phyloP scores from a whole-genome alignment of 1,140 invertebrate genomes.

The Eufriesea mexicana region DNA sequence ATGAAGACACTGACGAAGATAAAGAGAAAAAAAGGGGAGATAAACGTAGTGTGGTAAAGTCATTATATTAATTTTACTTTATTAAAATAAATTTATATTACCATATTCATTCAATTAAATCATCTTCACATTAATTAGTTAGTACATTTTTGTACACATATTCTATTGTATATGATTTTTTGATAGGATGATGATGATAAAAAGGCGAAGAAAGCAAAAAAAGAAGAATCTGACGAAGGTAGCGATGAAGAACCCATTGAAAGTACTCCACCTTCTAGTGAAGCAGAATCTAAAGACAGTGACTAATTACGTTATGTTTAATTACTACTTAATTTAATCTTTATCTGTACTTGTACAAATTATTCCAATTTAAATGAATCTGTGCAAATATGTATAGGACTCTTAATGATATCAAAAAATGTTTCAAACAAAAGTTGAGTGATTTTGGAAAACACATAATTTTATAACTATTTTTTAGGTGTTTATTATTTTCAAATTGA shows the following conservation, averaged over 20 bases:
- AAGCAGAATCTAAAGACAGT: slow-evolving; percentile 76
- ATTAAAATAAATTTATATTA: not conserved
- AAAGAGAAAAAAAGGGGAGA: slow-evolving; percentile 68
- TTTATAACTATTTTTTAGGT: too few species aligned
- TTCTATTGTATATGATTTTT: not conserved
- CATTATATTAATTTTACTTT: not conserved
- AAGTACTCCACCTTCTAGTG: slow-evolving; percentile 80
- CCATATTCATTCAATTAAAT: not conserved
- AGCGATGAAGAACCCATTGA: slow-evolving; percentile 75
- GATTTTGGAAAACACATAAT: too few species aligned
- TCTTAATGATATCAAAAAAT: too few species aligned
- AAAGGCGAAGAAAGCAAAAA: slow-evolving; percentile 65
- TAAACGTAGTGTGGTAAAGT: slow-evolving; percentile 49
- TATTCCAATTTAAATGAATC: too few species aligned
- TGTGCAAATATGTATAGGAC: too few species aligned
- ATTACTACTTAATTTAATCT: not conserved
- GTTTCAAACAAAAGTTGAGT: too few species aligned
- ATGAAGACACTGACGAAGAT: slow-evolving; percentile 71
- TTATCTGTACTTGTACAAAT: not conserved
- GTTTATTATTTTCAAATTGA: too few species aligned
- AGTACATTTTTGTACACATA: not conserved
- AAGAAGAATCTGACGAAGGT: slow-evolving; percentile 67
- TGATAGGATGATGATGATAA: slow-evolving; percentile 52
- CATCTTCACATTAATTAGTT: not conserved
- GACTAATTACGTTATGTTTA: slow-evolving; percentile 68